These are phyloP conservation scores for Platichthys flesus DNA, from an alignment of 2,113 vertebrate species.

Conservation along the genomic window DNA sequence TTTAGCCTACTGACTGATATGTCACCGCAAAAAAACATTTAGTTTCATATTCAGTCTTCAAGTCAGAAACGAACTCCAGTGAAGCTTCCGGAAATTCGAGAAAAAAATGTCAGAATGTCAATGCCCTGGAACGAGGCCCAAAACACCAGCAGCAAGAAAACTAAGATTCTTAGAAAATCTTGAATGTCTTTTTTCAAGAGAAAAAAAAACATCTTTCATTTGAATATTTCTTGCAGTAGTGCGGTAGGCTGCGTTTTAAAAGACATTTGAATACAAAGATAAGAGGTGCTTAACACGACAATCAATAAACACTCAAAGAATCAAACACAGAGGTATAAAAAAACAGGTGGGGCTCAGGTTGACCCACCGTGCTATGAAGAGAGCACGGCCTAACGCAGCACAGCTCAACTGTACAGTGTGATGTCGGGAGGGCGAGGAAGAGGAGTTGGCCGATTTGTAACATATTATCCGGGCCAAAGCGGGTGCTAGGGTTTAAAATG, in stretches of 20 bases:
- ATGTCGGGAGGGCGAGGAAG: not conserved
- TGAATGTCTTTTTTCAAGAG: not conserved
- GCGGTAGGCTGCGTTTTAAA: constrained; percentile 11
- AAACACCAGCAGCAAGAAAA: constrained; percentile 12
- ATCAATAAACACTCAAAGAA: constrained; percentile 60
- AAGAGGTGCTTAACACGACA: constrained; percentile 53
- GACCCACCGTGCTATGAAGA: constrained; percentile 27
- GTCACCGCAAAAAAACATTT: not conserved
- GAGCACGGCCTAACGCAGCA: constrained; percentile 31
- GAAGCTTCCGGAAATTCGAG: not conserved
- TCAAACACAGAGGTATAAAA: constrained; percentile 55
- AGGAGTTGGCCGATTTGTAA: not conserved
- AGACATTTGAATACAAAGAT: constrained; percentile 27
- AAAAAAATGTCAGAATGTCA: not conserved
- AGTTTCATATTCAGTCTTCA: constrained; percentile 12
- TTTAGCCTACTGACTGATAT: constrained; percentile 4
- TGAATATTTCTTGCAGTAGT: constrained; percentile 3
- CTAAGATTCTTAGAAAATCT: not conserved
- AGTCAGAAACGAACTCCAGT: constrained; percentile 13
- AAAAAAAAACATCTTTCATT: not conserved
- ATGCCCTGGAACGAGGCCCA: not conserved
- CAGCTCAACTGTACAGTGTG: constrained; percentile 21
- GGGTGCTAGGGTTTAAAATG: not conserved
- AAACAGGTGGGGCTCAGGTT: constrained; percentile 32
- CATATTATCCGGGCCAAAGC: not conserved